Base-by-base conservation (phyloP, 2,797 vertebrate genomes). In the Gymnopithys bicolor region DNA sequence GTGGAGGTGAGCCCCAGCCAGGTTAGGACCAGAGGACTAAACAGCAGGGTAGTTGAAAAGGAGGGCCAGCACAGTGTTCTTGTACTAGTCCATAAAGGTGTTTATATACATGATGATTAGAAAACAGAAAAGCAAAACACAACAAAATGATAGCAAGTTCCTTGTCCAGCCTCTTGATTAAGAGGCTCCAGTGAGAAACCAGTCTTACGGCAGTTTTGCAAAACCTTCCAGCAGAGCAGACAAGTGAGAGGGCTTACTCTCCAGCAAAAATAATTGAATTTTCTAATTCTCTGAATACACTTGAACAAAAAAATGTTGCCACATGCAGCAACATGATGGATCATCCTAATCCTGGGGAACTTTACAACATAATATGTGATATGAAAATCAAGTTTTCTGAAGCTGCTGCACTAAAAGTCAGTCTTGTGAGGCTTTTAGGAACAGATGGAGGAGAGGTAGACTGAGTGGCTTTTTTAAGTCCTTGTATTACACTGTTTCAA, bases 391-490 rank as follows among this genome's bases (percentile, higher is more conserved):
- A 10, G 17, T 62, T 89, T 87, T 15, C 48, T 62, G n/a, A 13
- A 66, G 19, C 17, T 76, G 27, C 43, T 53, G 51, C 18, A 55
- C 12, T 69, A 55, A 25, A 6, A 22, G 78, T 45, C 10, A 49
- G 5, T 9, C 18, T 35, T 28, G 6, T 30, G n/a, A 18, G 13
- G 4, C 17, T 84, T 89, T 70, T 49, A n/a, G 1, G 1, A 52
- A 48, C 32, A 48, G 28, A 6, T 5, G 11, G 7, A 84, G 17
- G 27, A 79, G 7, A 52, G 27, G 76, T 13, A 78, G 13, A 49
- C 4, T 22, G 14, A 63, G 12, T 0, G 0, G 4, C 6, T 43
- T 46, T 87, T 73, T 68, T 4, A 64, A 86, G 9, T 14, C 22
- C 14, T 32, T 75, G 15, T 33, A 13, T n/a, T 76, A 19, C 9